Percentiles rank a stretch among this genome's conserved stretches.
Conservation (phyloP, 2,113 vertebrate species). For the Megaceryle maxima region DNA sequence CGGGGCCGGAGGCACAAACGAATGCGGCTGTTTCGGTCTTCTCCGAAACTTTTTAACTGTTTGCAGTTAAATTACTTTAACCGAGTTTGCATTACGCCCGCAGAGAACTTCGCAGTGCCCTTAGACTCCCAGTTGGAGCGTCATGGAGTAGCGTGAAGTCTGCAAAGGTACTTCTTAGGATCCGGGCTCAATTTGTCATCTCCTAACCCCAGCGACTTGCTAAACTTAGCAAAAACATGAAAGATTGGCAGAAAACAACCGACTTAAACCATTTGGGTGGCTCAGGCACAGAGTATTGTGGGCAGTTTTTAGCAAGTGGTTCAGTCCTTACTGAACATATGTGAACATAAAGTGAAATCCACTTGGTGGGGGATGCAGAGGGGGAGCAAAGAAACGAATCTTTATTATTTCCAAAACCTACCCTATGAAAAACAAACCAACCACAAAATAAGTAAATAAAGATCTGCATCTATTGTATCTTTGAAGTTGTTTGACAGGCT, state of each 20-base stretch:
- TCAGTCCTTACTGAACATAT: background rate
- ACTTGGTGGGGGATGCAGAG: background rate
- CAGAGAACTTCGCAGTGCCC: background rate
- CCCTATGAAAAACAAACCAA: rapidly evolving
- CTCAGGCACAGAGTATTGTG: background rate
- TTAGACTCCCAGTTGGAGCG: rapidly evolving
- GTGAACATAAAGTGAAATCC: background rate
- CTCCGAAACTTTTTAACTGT: background rate
- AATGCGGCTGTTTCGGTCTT: rapidly evolving
- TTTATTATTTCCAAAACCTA: background rate
- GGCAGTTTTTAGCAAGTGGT: background rate
- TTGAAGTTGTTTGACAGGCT: background rate
- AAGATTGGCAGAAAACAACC: background rate
- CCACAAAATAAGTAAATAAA: background rate
- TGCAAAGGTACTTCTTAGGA: background rate
- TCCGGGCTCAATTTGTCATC: background rate
- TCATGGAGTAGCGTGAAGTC: rapidly evolving
- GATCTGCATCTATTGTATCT: background rate
- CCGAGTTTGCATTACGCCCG: rapidly evolving
- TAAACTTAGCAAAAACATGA: background rate
- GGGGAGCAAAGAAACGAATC: background rate
- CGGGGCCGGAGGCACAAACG: background rate
- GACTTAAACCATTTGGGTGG: background rate
- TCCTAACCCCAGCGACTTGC: background rate
- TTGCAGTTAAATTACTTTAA: rapidly evolving